Base-by-base conservation (phyloP, 2,888 invertebrate genomes). In the Drosophila monieri region DNA sequence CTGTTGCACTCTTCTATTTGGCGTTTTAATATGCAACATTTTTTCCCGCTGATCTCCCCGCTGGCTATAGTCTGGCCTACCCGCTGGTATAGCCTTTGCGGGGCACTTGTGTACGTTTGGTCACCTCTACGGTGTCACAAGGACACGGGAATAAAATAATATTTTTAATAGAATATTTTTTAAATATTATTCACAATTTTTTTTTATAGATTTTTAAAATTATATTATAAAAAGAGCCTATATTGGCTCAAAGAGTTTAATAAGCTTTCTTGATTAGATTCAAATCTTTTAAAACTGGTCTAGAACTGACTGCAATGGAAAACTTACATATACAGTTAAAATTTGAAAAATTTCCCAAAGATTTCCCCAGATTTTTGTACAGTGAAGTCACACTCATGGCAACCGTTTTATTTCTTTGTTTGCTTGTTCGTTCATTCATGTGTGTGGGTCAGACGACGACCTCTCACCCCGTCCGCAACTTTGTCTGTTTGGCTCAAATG, bases 1-100 rank as follows among this genome's bases (percentile, higher is more conserved):
- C 65, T 55, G 67, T 69, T 83, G 85, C 81, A 83, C 61, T 85
- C 71, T 83, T 85, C 84, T 88, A 76, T 88, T 85, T 88, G 78
- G 76, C 75, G 73, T 84, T 85, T 80, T 88, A 85, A 85, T 88
- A 85, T 86, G 77, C 80, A 84, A 70, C 70, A 76, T 78, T 78
- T 86, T 74, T 73, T 74, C 56, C 55, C 67, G 60, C 78, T 64
- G 41, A 46, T 67, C 60, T 48, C 53, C 52, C 44, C 30, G 51
- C 44, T 39, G 54, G 64, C 39, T n/a, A n/a, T n/a, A n/a, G n/a
- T n/a, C n/a, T n/a, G n/a, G n/a, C n/a, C n/a, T n/a, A n/a, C n/a
- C n/a, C n/a, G n/a, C n/a, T n/a, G n/a, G n/a, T n/a, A n/a, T n/a
- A n/a, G n/a, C 56, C 59, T 30, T 41, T 73, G 65, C 64, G 67